A percentile compares a stretch with the other conserved stretches of the same genome.
Conservation (phyloP, 53 echinoderm and acorn worm genomes). For the Pentamera pediparva region DNA sequence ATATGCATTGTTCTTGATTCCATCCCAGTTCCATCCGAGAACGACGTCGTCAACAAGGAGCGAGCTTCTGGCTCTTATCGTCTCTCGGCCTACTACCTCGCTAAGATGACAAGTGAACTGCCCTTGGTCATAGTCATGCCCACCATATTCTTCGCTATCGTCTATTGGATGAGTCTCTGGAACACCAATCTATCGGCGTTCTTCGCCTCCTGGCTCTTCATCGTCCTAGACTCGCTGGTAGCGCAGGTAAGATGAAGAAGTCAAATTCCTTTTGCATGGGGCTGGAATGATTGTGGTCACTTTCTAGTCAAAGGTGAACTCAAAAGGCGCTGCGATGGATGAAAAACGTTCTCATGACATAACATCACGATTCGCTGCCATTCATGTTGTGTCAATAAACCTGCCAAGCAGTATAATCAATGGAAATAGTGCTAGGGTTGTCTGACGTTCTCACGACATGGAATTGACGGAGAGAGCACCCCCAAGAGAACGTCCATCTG, state of each 20-base stretch:
- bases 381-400: too few species aligned
- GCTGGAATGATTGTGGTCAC: too few species aligned
- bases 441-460: too few species aligned
- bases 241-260: conserved; percentile 81
- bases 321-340: too few species aligned
- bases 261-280: too few species aligned
- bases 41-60: conserved; percentile 74
- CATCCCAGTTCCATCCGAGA: conserved; percentile 70
- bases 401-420: too few species aligned
- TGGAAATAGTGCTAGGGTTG: too few species aligned
- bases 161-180: conserved; percentile 75
- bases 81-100: conserved; percentile 77
- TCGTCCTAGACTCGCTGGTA: conserved; percentile 57
- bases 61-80: conserved; percentile 67
- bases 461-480: too few species aligned
- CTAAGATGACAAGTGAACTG: conserved; percentile 79
- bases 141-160: conserved; percentile 45
- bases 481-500: too few species aligned
- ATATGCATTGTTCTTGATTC: background rate
- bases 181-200: conserved; percentile 48
- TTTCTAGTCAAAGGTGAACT: too few species aligned
- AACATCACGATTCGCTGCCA: too few species aligned
- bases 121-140: conserved; percentile 70
- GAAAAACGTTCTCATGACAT: too few species aligned
- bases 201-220: conserved; percentile 43